Evolutionary conservation across 2,888 invertebrate genomes (phyloP).

Genomic region (Drosophila ezoana): DNA sequence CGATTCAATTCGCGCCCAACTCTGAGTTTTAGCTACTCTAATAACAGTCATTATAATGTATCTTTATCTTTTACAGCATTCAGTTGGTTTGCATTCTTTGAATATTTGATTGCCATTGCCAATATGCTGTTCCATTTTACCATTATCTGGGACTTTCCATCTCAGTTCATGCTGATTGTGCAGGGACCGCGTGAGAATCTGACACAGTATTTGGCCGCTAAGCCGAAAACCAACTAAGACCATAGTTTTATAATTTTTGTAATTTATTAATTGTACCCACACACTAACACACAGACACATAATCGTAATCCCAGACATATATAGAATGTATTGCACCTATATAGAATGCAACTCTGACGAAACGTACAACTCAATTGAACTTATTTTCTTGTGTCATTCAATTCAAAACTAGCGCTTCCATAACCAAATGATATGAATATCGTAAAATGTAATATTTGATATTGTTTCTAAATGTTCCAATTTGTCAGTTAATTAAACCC

Average conservation of each 20-base stretch:
- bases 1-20: constrained; percentile 1
- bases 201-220: constrained; percentile 66
- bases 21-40: constrained; percentile 5
- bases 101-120: constrained; percentile 95
- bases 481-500: constrained; percentile 13
- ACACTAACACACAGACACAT: constrained; percentile 12
- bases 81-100: constrained; percentile 97
- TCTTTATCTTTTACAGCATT: constrained; percentile 88
- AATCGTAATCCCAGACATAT: constrained; percentile 8
- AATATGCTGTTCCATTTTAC: constrained; percentile 97
- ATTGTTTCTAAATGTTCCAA: constrained; percentile 29
- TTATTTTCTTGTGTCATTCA: constrained; percentile 36
- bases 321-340: constrained; percentile 26
- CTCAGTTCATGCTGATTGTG: constrained; percentile 91
- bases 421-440: constrained; percentile 24
- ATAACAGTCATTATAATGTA: constrained; percentile 3
- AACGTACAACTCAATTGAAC: constrained; percentile 58
- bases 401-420: constrained; percentile 70
- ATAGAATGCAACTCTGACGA: constrained; percentile 35
- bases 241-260: constrained; percentile 4
- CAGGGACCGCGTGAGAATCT: constrained; percentile 86
- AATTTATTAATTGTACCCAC: constrained; percentile 22
- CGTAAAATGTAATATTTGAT: constrained; percentile 3
- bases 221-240: constrained; percentile 61
- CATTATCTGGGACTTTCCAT: constrained; percentile 94